Conservation (phyloP, 2,888 invertebrate species). For the Folsomia candida region DNA sequence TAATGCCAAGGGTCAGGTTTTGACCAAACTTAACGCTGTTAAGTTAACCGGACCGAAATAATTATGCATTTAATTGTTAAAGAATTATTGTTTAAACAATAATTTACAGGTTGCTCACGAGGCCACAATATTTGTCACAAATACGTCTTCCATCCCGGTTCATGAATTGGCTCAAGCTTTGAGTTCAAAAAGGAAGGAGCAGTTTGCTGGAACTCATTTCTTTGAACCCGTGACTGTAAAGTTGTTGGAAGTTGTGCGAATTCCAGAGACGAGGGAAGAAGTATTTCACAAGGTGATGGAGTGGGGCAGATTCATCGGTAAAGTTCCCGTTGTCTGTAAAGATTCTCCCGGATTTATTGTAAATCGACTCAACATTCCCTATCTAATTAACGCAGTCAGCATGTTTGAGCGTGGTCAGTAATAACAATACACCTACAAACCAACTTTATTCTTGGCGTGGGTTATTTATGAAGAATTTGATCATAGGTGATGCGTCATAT, state of each 20-base stretch:
- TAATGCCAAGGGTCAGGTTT: no score
- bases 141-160: constrained; percentile 61
- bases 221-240: constrained; percentile 64
- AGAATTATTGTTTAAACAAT: no score
- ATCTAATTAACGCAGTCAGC: constrained; percentile 59
- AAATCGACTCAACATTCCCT: constrained; percentile 61
- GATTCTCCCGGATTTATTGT: constrained; percentile 63
- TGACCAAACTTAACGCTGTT: no score
- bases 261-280: constrained; percentile 57
- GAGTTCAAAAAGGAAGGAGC: constrained; percentile 54
- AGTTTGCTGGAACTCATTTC: constrained; percentile 62
- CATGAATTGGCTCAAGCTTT: constrained; percentile 57
- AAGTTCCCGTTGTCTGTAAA: constrained; percentile 59
- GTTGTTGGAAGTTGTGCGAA: constrained; percentile 59
- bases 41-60: no score
- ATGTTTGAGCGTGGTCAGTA: constrained; percentile 57
- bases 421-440: neutral
- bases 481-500: constrained; percentile 49
- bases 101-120: constrained; percentile 52
- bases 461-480: constrained; percentile 4
- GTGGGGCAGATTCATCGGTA: constrained; percentile 59
- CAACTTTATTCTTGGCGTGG: neutral
- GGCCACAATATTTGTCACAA: constrained; percentile 59
- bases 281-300: constrained; percentile 56
- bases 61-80: no score